A percentile compares a stretch with the other conserved stretches of the same genome.
Evolutionary conservation across 2,888 invertebrate genomes (phyloP).

Genomic region (Drosophila lacicola): DNA sequence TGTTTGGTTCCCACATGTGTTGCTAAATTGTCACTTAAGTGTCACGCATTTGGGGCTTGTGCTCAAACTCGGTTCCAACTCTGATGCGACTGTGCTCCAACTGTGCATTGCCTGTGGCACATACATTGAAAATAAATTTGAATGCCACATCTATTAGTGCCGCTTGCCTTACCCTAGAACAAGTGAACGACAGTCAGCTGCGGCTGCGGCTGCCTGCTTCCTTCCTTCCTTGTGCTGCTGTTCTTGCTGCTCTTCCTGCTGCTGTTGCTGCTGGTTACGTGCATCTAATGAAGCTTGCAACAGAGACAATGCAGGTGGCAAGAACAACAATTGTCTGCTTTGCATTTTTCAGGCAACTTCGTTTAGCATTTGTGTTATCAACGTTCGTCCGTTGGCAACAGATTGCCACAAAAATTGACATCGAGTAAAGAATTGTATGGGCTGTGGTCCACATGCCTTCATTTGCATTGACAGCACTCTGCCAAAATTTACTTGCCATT

Average conservation of each 20-base stretch:
- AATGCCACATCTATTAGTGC: conserved; percentile 54
- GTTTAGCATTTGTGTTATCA: conserved; percentile 56
- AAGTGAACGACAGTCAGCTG: conserved; percentile 14
- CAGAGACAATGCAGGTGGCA: conserved; percentile 54
- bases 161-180: conserved; percentile 21
- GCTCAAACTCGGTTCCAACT: conserved; percentile 20
- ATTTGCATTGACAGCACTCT: conserved; percentile 54
- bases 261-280: conserved; percentile 10
- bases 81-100: neutral
- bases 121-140: conserved; percentile 59
- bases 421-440: conserved; percentile 23
- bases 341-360: conserved; percentile 52
- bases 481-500: conserved; percentile 7
- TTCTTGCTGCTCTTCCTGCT: neutral
- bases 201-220: conserved; percentile 2
- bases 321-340: conserved; percentile 41
- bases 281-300: conserved; percentile 66
- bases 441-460: conserved; percentile 42
- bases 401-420: conserved; percentile 60
- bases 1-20: conserved; percentile 45
- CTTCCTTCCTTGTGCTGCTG: conserved; percentile 1
- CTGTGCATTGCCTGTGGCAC: conserved; percentile 34
- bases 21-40: conserved; percentile 53
- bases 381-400: conserved; percentile 50
- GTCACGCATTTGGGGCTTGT: conserved; percentile 34